Evolutionary conservation across 2,797 vertebrate genomes (phyloP), one percentile per base, ranked within the genome.

Genomic region (Eulemur rubriventer): DNA sequence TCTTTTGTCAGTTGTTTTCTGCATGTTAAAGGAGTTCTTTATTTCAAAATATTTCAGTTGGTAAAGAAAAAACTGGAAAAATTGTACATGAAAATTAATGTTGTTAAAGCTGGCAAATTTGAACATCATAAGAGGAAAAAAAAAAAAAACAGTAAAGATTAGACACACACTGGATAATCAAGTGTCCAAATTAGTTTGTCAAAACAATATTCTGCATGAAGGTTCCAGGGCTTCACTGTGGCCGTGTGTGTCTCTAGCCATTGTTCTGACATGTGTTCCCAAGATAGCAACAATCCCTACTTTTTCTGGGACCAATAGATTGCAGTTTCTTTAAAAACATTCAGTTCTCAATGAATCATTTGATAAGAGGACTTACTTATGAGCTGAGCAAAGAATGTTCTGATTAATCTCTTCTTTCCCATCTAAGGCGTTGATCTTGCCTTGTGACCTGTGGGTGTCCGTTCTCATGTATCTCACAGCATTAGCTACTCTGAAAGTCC

Each of bases 381-480:
- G 95, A 97, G 35, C 90, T 91, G 96, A 95, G 63, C 80, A 93
- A 96, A 95, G 80, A 96, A 97, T 92, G 91, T 96, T 96, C 96
- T 98, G 97, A 97, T 98, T 92, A 98, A 89, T 91, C 61, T 95
- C 83, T 97, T 94, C 91, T 93, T 98, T 96, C 97, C 92, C 75
- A 95, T 94, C 55, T 46, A 93, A 90, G 97, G 95, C 41, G 7
- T 3, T 97, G 96, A 96, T 97, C 96, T 96, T 89, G 50, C 83
- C 96, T 92, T 98, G 82, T 69, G 96, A 97, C 84, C 94, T 96
- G 67, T 70, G 72, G 91, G 79, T 63, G n/a, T 83, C 94, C 12
- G n/a, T 69, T 94, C 61, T 33, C 97, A 79, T 98, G 97, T 86
- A 92, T 97, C 97, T 97, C 67, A 83, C 38, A 61, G 69, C 86